Conservation (phyloP, 2,888 invertebrate species). For the Lepas anatifera region DNA sequence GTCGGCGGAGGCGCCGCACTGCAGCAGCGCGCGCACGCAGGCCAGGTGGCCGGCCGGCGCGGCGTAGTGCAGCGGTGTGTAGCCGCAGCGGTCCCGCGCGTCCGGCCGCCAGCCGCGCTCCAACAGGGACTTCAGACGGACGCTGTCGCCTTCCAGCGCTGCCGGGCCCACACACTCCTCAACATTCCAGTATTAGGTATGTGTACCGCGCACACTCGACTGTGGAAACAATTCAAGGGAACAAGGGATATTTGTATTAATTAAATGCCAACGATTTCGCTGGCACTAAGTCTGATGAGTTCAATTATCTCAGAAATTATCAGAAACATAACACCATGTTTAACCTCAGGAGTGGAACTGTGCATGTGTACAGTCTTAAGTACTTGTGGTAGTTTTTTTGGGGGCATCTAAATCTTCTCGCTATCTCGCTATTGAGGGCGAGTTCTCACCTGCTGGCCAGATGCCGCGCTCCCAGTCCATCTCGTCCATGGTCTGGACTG, state of each 20-base stretch:
- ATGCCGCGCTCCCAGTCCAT: not conserved
- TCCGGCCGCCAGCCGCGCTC: not conserved
- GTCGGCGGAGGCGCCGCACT: not conserved
- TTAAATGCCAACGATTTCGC: not conserved
- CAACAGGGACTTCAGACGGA: not conserved
- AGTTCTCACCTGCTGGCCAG: not conserved
- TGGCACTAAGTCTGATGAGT: not conserved
- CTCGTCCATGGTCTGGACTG: not conserved
- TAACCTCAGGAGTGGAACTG: not conserved
- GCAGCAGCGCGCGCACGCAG: not conserved
- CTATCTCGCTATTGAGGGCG: not conserved
- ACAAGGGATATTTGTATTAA: too few species aligned
- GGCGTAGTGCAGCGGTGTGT: constrained; percentile 1
- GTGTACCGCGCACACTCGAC: too few species aligned
- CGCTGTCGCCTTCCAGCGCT: not conserved
- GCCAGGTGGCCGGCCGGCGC: not conserved
- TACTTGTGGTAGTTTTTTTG: not conserved
- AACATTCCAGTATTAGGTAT: too few species aligned
- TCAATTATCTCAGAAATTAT: not conserved
- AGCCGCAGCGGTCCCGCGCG: not conserved
- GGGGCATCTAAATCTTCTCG: not conserved
- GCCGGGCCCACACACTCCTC: not conserved
- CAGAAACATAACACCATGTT: not conserved
- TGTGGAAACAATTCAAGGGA: too few species aligned
- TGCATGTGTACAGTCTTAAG: not conserved